Conservation (phyloP, 2,797 vertebrate genomes). For the Steatocranus sp. region DNA sequence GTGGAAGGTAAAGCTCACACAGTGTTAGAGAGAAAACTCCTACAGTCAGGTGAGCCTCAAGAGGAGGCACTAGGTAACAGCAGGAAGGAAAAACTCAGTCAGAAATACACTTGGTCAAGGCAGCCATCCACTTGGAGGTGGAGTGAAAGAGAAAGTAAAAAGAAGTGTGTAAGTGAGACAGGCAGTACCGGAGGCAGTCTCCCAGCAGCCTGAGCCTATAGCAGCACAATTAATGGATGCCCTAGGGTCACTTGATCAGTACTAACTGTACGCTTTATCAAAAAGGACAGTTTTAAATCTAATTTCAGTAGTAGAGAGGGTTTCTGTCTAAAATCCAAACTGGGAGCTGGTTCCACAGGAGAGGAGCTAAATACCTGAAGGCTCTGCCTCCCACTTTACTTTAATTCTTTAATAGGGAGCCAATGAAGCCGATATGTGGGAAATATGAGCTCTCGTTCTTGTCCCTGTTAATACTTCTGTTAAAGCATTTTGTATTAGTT, state of each 20-base stretch:
- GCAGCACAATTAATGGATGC: neutral
- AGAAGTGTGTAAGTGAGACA: neutral
- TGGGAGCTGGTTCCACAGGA: neutral
- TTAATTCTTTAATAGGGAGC: neutral
- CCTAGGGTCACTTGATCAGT: neutral
- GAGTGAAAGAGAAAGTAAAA: neutral
- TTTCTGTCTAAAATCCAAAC: neutral
- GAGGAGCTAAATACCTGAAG: neutral
- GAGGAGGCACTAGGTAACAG: neutral
- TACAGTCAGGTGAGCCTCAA: neutral
- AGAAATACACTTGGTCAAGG: neutral
- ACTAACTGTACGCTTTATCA: neutral
- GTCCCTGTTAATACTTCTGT: neutral
- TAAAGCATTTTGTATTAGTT: neutral
- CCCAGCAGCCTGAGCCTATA: neutral
- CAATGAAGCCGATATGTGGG: neutral
- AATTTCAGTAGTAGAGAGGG: accelerated
- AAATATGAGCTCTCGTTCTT: neutral
- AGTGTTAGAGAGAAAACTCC: neutral
- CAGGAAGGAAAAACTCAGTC: neutral
- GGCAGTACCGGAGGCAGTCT: accelerated
- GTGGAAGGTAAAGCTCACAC: neutral
- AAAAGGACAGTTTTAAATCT: neutral
- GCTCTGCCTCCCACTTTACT: neutral
- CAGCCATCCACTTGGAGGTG: neutral